A percentile compares a stretch with the other conserved stretches of the same genome.
Evolutionary conservation across 2,797 vertebrate genomes (phyloP).

Genomic region (Lepus townsendii): DNA sequence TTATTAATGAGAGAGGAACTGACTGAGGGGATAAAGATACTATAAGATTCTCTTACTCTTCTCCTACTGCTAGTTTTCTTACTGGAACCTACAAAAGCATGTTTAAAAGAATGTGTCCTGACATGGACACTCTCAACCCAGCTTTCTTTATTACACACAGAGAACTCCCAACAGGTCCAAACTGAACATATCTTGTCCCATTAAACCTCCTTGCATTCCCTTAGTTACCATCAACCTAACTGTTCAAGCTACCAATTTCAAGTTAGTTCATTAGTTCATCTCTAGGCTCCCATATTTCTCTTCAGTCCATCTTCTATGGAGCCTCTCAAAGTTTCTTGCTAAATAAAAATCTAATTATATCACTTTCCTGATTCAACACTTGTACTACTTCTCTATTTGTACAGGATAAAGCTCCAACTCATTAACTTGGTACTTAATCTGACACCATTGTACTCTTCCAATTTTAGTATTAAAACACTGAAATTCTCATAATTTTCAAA

Average conservation of each 20-base stretch:
- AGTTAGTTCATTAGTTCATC: not conserved
- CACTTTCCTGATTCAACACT: constrained; percentile 32
- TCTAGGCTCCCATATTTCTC: not conserved
- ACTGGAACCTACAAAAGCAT: not conserved
- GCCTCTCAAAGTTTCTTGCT: constrained; percentile 40
- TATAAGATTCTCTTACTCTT: not conserved
- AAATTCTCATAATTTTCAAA: constrained; percentile 48
- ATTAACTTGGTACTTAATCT: constrained; percentile 43
- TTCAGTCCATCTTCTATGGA: constrained; percentile 5
- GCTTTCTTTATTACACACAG: not conserved
- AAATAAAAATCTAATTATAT: constrained; percentile 39
- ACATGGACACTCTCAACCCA: not conserved
- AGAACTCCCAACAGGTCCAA: not conserved
- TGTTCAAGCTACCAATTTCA: constrained; percentile 1
- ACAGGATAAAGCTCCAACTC: not conserved
- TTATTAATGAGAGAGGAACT: not conserved
- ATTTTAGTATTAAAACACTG: constrained; percentile 18
- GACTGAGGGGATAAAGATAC: not conserved
- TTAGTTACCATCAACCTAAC: not conserved
- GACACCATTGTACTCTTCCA: not conserved
- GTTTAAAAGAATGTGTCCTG: not conserved
- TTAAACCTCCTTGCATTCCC: not conserved
- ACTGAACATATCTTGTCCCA: not conserved
- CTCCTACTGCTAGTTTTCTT: constrained; percentile 21
- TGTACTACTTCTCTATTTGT: constrained; percentile 42